Evolutionary conservation across 2,113 vertebrate genomes (phyloP).

Genomic region (Cyanoderma ruficeps): DNA sequence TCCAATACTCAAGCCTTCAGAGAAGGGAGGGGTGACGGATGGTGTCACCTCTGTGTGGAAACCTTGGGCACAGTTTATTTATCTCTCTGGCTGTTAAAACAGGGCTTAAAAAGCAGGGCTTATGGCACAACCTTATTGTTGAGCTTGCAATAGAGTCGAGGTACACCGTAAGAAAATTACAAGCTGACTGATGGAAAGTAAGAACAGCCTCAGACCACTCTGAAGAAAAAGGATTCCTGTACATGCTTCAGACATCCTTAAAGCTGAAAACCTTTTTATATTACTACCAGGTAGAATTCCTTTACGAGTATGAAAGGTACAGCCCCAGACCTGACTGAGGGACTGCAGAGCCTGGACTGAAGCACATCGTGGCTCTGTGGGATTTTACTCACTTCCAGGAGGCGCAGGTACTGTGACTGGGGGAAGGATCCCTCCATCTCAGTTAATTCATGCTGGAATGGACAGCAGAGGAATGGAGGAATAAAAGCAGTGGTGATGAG

Average conservation of each 20-base stretch:
- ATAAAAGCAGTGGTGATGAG: background rate
- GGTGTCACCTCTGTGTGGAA: background rate
- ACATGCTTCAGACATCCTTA: background rate
- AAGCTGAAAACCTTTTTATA: background rate
- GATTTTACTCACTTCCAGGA: background rate
- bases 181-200: background rate
- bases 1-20: background rate
- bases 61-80: background rate
- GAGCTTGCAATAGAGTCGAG: background rate
- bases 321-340: background rate
- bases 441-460: background rate
- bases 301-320: background rate
- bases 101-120: background rate
- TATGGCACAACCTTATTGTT: background rate
- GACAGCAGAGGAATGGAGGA: background rate
- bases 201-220: background rate
- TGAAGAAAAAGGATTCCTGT: background rate
- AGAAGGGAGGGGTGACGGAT: background rate
- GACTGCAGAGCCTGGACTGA: background rate
- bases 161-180: background rate
- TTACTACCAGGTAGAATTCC: background rate
- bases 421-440: background rate
- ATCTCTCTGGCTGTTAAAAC: background rate
- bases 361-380: rapidly evolving
- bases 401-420: rapidly evolving